These are phyloP conservation scores for Nomada ruficornis DNA, from an alignment of 2,888 invertebrate species.

Conservation along the genomic window DNA sequence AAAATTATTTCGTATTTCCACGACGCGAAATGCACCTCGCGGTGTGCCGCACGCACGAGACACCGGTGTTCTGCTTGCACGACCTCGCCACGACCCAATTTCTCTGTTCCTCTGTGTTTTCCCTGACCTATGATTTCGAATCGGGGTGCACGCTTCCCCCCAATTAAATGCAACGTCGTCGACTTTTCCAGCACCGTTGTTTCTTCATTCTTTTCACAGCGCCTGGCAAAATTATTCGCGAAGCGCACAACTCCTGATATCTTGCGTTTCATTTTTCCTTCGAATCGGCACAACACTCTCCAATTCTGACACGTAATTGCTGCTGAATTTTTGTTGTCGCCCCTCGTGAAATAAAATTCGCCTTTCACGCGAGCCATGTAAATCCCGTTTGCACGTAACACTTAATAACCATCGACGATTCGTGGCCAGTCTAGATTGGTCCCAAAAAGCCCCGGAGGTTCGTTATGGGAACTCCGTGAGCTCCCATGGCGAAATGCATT, in stretches of 20 bases:
- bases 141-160: background rate
- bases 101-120: background rate
- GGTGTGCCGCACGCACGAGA: constrained; percentile 24
- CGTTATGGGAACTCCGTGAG: constrained; percentile 63
- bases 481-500: constrained; percentile 65
- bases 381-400: constrained; percentile 18
- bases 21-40: constrained; percentile 46
- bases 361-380: too few species aligned
- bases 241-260: too few species aligned
- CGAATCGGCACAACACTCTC: background rate
- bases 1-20: constrained; percentile 65
- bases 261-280: too few species aligned
- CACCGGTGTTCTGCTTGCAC: constrained; percentile 10
- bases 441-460: constrained; percentile 41
- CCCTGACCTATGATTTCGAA: background rate
- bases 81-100: constrained; percentile 44
- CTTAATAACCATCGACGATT: constrained; percentile 2
- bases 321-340: background rate
- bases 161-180: background rate
- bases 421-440: constrained; percentile 21
- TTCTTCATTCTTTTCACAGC: background rate
- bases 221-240: too few species aligned
- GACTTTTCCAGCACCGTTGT: background rate
- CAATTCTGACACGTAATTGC: background rate
- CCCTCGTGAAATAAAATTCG: too few species aligned